phyloP scores from a whole-genome alignment of 2,888 invertebrate species.

The Lamellibrachia columna region DNA sequence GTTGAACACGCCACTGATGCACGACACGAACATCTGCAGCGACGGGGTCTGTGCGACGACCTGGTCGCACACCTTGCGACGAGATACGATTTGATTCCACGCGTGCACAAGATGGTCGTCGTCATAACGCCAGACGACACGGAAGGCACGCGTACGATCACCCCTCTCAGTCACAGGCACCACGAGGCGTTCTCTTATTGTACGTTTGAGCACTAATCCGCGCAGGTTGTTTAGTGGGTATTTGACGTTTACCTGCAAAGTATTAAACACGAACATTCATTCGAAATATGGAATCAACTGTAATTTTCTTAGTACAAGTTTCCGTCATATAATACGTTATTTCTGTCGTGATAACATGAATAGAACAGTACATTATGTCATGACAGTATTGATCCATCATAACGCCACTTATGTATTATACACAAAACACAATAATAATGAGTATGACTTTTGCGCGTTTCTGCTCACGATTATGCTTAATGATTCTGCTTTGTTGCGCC shows the following conservation, averaged over 20 bases:
- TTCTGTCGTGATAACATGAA: no score
- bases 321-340: no score
- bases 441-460: no score
- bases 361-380: no score
- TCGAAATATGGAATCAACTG: neutral
- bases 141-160: neutral
- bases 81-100: constrained; percentile 81
- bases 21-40: constrained; percentile 67
- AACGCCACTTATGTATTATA: no score
- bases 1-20: constrained; percentile 73
- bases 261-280: neutral
- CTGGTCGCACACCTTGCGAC: constrained; percentile 86
- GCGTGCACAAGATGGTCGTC: constrained; percentile 76
- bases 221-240: constrained; percentile 1
- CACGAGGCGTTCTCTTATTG: neutral
- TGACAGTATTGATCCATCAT: no score
- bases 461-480: no score
- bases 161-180: neutral
- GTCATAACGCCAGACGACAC: neutral
- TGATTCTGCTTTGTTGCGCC: no score
- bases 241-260: constrained; percentile 4
- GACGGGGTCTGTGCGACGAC: constrained; percentile 79
- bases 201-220: neutral
- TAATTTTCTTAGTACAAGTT: no score
- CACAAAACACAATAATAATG: no score